These are phyloP conservation scores for Phortica magna DNA, from an alignment of 2,888 invertebrate genomes.

Conservation along the genomic window DNA sequence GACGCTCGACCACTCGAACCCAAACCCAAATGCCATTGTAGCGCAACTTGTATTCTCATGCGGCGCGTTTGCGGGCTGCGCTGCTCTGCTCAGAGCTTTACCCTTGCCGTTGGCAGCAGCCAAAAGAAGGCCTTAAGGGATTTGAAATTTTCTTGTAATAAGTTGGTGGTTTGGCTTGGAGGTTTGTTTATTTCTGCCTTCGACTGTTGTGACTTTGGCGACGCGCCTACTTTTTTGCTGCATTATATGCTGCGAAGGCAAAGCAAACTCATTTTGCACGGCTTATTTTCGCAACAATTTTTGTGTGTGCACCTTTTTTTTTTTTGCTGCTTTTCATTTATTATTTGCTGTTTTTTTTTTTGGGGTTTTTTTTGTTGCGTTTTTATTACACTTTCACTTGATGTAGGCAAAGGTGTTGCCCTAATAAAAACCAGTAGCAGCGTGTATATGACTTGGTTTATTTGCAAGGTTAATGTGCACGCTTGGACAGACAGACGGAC, in stretches of 20 bases:
- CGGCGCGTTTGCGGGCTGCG: too few species aligned
- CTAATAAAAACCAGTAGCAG: slow-evolving; percentile 41
- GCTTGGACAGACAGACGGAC: not conserved
- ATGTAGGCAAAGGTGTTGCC: slow-evolving; percentile 29
- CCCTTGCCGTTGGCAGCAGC: too few species aligned
- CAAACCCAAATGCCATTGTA: not conserved
- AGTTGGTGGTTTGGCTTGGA: slow-evolving; percentile 2
- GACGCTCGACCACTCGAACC: too few species aligned
- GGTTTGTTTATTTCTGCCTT: not conserved
- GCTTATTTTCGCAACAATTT: too few species aligned
- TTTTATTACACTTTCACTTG: slow-evolving; percentile 30
- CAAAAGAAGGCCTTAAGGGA: slow-evolving; percentile 42
- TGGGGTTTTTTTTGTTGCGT: slow-evolving; percentile 29
- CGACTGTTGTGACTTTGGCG: not conserved
- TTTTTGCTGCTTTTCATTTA: slow-evolving; percentile 56
- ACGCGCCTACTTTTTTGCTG: too few species aligned
- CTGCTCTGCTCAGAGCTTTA: not conserved
- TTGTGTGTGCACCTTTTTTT: too few species aligned
- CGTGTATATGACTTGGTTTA: slow-evolving; percentile 37
- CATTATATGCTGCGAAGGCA: too few species aligned
- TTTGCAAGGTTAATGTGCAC: slow-evolving; percentile 33
- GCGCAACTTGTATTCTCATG: too few species aligned
- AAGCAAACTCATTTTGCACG: too few species aligned
- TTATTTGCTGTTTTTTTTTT: slow-evolving; percentile 45
- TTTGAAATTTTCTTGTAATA: slow-evolving; percentile 45